These are phyloP conservation scores for Sterrhoptilus dennistouni DNA, from an alignment of 2,113 vertebrate species.

Conservation along the genomic window DNA sequence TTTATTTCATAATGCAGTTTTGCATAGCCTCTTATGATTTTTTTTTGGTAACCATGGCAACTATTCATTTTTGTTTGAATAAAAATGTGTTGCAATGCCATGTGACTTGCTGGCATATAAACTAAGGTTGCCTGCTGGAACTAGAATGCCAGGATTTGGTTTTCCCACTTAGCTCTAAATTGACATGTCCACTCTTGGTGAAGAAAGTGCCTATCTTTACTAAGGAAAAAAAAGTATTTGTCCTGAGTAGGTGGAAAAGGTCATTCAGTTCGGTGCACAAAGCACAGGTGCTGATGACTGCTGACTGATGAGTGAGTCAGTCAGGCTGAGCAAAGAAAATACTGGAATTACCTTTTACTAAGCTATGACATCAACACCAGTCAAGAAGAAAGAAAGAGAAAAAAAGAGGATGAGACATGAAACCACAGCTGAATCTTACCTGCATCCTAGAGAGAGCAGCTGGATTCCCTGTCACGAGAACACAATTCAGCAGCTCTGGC, in stretches of 20 bases:
- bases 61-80: slow-evolving; percentile 30
- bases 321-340: slow-evolving; percentile 26
- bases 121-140: slow-evolving; percentile 31
- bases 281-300: not conserved
- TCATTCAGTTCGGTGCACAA: slow-evolving; percentile 18
- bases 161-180: slow-evolving; percentile 38
- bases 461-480: not conserved
- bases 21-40: not conserved
- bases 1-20: not conserved
- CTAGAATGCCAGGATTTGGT: not conserved
- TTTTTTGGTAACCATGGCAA: slow-evolving; percentile 22
- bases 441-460: not conserved
- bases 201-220: not conserved
- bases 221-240: not conserved
- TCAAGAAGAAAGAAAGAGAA: not conserved
- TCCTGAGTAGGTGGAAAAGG: slow-evolving; percentile 18
- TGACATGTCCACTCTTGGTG: not conserved
- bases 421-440: not conserved
- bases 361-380: not conserved
- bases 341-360: not conserved
- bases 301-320: not conserved
- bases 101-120: not conserved
- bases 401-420: not conserved
- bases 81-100: not conserved
- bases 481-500: rapidly evolving